Conservation (phyloP, 2,888 invertebrate genomes). For the Junonia oenone region DNA sequence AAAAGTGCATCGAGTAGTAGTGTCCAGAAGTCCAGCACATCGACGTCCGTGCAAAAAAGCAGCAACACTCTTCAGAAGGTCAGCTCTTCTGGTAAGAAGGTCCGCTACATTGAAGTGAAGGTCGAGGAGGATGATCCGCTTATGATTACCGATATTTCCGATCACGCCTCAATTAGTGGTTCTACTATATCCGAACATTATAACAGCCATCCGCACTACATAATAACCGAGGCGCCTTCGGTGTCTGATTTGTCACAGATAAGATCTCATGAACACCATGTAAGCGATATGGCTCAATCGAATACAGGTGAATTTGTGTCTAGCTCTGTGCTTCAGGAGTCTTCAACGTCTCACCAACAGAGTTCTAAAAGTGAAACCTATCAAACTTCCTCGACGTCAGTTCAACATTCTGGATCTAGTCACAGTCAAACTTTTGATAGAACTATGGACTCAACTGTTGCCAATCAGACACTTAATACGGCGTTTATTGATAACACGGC, state of each 20-base stretch:
- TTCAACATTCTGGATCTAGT: conserved; percentile 60
- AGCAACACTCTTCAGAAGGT: conserved; percentile 66
- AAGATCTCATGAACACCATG: conserved; percentile 54
- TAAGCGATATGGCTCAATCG: conserved; percentile 68
- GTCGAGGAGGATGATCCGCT: conserved; percentile 76
- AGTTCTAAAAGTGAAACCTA: conserved; percentile 65
- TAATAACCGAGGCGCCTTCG: conserved; percentile 75
- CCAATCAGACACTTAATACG: conserved; percentile 64
- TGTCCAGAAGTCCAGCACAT: conserved; percentile 67
- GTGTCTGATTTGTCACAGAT: conserved; percentile 68
- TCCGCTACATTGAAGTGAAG: conserved; percentile 74
- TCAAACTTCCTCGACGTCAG: conserved; percentile 64
- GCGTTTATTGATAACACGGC: conserved; percentile 60
- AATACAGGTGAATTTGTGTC: conserved; percentile 68
- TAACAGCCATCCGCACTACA: conserved; percentile 75
- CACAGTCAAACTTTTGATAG: conserved; percentile 62
- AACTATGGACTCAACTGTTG: conserved; percentile 55
- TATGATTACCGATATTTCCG: conserved; percentile 74
- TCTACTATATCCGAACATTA: conserved; percentile 72
- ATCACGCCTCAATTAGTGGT: conserved; percentile 68
- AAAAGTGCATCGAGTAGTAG: conserved; percentile 67
- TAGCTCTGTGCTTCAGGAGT: conserved; percentile 57
- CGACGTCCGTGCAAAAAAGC: conserved; percentile 62
- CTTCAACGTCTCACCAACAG: conserved; percentile 62
- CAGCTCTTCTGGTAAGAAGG: conserved; percentile 69